These are phyloP conservation scores for Buceros bicornis DNA, from an alignment of 2,797 vertebrate genomes.

Conservation along the genomic window DNA sequence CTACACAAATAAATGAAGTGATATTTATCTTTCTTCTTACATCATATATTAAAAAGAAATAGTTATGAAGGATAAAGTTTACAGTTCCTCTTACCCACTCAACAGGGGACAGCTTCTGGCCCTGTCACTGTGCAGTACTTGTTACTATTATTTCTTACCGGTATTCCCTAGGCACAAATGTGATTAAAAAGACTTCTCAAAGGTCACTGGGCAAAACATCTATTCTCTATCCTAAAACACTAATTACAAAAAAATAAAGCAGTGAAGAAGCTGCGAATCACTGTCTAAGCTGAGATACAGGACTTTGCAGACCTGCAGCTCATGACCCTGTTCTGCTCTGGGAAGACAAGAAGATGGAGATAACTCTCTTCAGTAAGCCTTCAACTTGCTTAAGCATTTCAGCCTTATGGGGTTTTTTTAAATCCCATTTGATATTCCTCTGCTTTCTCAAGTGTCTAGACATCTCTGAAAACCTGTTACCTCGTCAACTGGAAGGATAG, in stretches of 20 bases:
- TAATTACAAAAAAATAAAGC: slow-evolving; percentile 29
- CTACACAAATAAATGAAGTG: slow-evolving; percentile 47
- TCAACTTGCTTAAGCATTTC: slow-evolving; percentile 7
- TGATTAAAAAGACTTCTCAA: slow-evolving; percentile 57
- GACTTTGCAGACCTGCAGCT: slow-evolving; percentile 10
- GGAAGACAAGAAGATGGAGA: slow-evolving; percentile 16
- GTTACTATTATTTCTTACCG: slow-evolving; percentile 26
- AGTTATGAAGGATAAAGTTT: slow-evolving; percentile 47
- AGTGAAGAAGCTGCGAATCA: background rate
- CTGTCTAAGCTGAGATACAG: background rate
- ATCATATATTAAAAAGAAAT: slow-evolving; percentile 67
- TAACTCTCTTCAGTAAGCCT: slow-evolving; percentile 17
- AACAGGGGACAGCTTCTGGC: background rate
- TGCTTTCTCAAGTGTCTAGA: slow-evolving; percentile 55
- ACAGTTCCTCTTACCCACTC: background rate
- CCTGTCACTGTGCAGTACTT: background rate
- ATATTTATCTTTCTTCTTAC: slow-evolving; percentile 57
- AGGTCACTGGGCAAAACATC: slow-evolving; percentile 9
- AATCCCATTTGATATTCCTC: slow-evolving; percentile 48
- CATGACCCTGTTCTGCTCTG: background rate
- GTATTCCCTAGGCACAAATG: background rate
- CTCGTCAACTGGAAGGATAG: background rate
- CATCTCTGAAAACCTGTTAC: slow-evolving; percentile 48
- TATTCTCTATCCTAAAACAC: slow-evolving; percentile 26
- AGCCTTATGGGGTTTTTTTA: background rate